Base-by-base conservation (phyloP, 2,888 invertebrate genomes). In the Andrena praecox region DNA sequence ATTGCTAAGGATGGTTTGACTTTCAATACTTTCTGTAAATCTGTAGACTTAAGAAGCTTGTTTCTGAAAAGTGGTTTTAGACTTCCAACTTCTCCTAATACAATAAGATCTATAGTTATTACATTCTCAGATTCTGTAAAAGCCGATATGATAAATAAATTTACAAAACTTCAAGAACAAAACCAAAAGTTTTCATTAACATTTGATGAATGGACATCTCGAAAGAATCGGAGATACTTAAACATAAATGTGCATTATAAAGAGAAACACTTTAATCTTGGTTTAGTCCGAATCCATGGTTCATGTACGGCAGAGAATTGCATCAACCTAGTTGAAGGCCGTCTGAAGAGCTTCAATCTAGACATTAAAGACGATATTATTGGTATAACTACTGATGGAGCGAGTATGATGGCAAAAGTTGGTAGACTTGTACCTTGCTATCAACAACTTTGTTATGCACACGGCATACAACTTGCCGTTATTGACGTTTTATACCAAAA, bases 91-190 rank as follows among this genome's bases (percentile, higher is more conserved):
- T 83, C 81, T 42, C 56, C 68, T n/a, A 86, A 83, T 67, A 85
- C 83, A 42, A 85, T 85, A 76, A 80, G 77, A 20, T 20, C 20
- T 20, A 42, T 77, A 69, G 74, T 83, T 42, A 66, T 72, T 75
- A 66, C 71, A 72, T 81, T 79, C 52, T 70, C 69, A 60, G 72
- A 85, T 52, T 83, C 82, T 60, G 77, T 85, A 71, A 77, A 85
- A 82, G 27, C 33, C 1, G 69, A 85, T 54, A 63, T 81, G 82
- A 20, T 20, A 20, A 20, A 77, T 87, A 59, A 82, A 92, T 29
- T 94, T 94, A 29, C n/a, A 59, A 52, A 72, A 63, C 35, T 77
- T 20, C 42, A 77, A 69, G n/a, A 66, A 60, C 67, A 77, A 64
- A 50, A 64, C 20, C 42, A 77, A 63, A 72, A 48, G 27, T 77